A percentile compares a stretch with the other conserved stretches of the same genome.
Conservation (phyloP, 2,113 vertebrate genomes). For the Prinia subflava region DNA sequence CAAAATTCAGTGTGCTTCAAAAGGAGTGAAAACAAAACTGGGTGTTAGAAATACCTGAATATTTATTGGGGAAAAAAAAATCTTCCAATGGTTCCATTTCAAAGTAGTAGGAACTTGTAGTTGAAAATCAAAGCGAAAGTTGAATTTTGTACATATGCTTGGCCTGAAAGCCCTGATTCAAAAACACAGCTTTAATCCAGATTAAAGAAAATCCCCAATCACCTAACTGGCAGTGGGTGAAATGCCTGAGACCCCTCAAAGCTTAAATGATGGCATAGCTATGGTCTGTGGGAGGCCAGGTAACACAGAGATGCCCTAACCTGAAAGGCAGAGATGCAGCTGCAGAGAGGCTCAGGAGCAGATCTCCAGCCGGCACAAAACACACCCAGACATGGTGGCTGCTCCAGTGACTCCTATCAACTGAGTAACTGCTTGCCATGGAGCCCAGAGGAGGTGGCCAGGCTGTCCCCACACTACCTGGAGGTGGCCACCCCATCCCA, state of each 20-base stretch:
- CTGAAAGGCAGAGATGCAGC: neutral
- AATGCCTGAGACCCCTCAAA: neutral
- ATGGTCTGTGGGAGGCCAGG: neutral
- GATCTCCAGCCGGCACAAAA: neutral
- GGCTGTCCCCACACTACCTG: neutral
- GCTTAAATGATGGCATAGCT: neutral
- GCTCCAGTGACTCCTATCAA: neutral
- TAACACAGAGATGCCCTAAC: neutral
- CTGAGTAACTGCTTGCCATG: neutral
- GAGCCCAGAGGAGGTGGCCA: rapidly evolving
- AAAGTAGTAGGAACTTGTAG: neutral
- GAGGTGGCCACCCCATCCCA: neutral
- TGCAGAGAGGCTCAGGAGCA: neutral
- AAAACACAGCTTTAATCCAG: neutral
- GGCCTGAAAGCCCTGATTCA: neutral
- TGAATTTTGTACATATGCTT: neutral
- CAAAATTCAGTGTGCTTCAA: neutral
- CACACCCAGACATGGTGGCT: rapidly evolving
- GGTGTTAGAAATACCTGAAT: neutral
- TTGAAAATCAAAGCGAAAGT: neutral
- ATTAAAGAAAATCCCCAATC: neutral
- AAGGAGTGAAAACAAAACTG: neutral
- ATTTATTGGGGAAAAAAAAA: neutral
- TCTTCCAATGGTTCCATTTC: neutral
- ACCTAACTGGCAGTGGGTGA: neutral